Evolutionary conservation across 2,113 vertebrate genomes (phyloP).

Genomic region (Rutilus rutilus): DNA sequence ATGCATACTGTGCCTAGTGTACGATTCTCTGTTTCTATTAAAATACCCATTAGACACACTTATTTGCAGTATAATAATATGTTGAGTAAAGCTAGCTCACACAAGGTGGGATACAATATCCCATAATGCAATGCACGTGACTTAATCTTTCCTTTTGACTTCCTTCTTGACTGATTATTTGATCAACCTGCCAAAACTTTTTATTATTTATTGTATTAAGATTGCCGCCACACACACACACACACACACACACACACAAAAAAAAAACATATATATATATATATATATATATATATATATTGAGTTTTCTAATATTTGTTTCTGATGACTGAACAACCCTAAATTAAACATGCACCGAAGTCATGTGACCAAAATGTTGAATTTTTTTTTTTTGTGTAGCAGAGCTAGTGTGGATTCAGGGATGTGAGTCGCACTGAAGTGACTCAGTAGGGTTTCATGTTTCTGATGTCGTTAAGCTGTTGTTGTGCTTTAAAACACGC

Average conservation of each 20-base stretch:
- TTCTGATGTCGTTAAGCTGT: background rate
- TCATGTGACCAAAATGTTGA: background rate
- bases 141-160: background rate
- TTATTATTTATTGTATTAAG: background rate
- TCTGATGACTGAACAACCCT: background rate
- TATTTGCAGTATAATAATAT: background rate
- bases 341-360: background rate
- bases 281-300: background rate
- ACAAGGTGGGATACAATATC: background rate
- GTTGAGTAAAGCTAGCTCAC: background rate
- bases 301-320: too few species aligned
- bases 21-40: background rate
- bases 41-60: background rate
- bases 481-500: too few species aligned
- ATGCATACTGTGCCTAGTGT: background rate
- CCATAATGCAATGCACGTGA: background rate
- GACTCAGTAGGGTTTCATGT: background rate
- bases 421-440: background rate
- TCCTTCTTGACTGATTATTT: background rate
- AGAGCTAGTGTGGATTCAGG: background rate
- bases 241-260: too few species aligned
- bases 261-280: too few species aligned
- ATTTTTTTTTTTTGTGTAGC: background rate
- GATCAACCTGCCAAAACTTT: background rate
- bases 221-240: background rate